Percentiles rank a stretch among this genome's conserved stretches.
phyloP scores from a whole-genome alignment of 2,113 vertebrate genomes.

The Actinemys pallida region DNA sequence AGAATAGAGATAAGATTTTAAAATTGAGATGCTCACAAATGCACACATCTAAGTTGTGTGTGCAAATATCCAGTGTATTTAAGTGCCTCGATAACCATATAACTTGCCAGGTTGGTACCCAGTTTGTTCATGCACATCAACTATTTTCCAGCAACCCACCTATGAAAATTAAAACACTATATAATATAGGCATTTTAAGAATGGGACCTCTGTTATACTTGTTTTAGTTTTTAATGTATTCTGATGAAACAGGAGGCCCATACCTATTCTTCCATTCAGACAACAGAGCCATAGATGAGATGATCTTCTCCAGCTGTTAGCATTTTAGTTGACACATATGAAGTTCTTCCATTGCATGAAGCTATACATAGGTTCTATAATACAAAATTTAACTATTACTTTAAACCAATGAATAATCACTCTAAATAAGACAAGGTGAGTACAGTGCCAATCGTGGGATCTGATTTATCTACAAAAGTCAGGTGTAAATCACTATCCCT shows the following conservation, averaged over 20 bases:
- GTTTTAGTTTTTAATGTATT: slow-evolving; percentile 2
- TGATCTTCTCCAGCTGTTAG: not conserved
- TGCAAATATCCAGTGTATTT: not conserved
- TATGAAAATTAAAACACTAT: not conserved
- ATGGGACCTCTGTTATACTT: slow-evolving; percentile 18
- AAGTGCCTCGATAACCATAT: not conserved
- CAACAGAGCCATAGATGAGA: slow-evolving; percentile 6
- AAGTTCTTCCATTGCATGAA: slow-evolving; percentile 53
- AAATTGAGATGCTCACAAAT: not conserved
- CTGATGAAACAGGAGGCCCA: slow-evolving; percentile 33
- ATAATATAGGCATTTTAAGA: not conserved
- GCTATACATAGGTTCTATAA: slow-evolving; percentile 25
- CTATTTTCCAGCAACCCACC: not conserved
- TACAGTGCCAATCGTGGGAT: slow-evolving; percentile 62
- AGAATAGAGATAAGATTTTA: not conserved
- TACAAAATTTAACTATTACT: slow-evolving; percentile 63
- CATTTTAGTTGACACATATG: not conserved
- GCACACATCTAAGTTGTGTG: not conserved
- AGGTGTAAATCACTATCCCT: slow-evolving; percentile 65
- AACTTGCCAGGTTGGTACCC: not conserved
- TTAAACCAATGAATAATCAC: slow-evolving; percentile 72
- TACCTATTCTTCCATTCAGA: not conserved
- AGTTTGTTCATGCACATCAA: not conserved
- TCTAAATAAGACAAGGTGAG: slow-evolving; percentile 68
- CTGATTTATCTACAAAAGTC: slow-evolving; percentile 68